phyloP scores from a whole-genome alignment of 2,113 vertebrate genomes.

The Phyllostomus hastatus region DNA sequence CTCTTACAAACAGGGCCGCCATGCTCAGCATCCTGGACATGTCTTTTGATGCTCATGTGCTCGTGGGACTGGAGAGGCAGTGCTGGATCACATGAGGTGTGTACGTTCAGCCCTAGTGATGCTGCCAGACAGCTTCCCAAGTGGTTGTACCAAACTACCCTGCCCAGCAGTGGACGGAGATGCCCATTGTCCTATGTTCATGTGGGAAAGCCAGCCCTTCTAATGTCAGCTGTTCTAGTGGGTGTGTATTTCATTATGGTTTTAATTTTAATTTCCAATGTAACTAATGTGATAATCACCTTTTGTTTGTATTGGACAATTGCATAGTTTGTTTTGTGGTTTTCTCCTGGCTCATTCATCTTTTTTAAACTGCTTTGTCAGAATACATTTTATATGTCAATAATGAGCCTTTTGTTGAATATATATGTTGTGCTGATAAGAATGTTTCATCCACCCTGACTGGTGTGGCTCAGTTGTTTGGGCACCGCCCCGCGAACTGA shows the following conservation, averaged over 20 bases:
- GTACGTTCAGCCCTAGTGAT: neutral
- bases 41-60: neutral
- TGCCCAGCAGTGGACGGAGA: neutral
- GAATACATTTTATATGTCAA: neutral
- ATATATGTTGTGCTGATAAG: neutral
- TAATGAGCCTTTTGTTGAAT: neutral
- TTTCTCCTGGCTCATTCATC: neutral
- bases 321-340: neutral
- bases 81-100: neutral
- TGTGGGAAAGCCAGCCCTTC: neutral
- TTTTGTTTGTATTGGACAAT: neutral
- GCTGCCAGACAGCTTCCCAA: neutral
- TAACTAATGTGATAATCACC: neutral
- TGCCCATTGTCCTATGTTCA: neutral
- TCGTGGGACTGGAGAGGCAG: neutral
- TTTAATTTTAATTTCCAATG: neutral
- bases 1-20: neutral
- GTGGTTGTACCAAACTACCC: neutral
- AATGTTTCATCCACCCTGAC: neutral
- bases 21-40: neutral
- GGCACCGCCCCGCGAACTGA: too few relatives aligned
- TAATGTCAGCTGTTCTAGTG: neutral
- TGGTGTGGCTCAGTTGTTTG: too few relatives aligned
- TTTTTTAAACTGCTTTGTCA: neutral
- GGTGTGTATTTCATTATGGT: neutral